These are phyloP conservation scores for Amphimallon solstitiale DNA, from an alignment of 2,888 invertebrate genomes.

Conservation along the genomic window DNA sequence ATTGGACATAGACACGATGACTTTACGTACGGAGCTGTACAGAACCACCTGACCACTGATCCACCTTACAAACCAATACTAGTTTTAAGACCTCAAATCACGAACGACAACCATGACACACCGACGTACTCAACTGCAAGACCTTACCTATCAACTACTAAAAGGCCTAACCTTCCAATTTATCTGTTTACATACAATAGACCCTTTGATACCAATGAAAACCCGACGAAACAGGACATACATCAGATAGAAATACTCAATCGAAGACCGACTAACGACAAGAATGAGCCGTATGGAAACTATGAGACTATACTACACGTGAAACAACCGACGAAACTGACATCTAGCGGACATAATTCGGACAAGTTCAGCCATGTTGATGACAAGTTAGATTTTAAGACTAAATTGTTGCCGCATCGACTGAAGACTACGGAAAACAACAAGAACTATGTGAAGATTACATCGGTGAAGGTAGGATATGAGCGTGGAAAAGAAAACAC, in stretches of 20 bases:
- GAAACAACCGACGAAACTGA: slow-evolving; percentile 37
- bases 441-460: slow-evolving; percentile 50
- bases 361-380: slow-evolving; percentile 43
- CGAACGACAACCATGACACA: not conserved
- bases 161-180: slow-evolving; percentile 4
- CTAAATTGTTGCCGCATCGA: slow-evolving; percentile 32
- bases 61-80: slow-evolving; percentile 46
- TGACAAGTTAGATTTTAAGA: slow-evolving; percentile 46
- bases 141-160: slow-evolving; percentile 4
- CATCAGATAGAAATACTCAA: slow-evolving; percentile 13
- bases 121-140: not conserved
- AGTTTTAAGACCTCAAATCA: slow-evolving; percentile 11
- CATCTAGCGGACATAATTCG: slow-evolving; percentile 50
- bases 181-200: not conserved
- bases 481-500: slow-evolving; percentile 41
- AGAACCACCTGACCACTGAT: slow-evolving; percentile 46
- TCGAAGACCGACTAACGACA: slow-evolving; percentile 28
- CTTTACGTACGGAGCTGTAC: slow-evolving; percentile 18
- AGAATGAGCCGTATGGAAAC: slow-evolving; percentile 29
- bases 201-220: too few species aligned
- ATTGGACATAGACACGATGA: slow-evolving; percentile 11
- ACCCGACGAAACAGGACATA: not conserved
- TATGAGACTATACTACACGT: slow-evolving; percentile 35
- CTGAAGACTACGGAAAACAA: slow-evolving; percentile 39
- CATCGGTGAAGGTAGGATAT: slow-evolving; percentile 44